A percentile compares a stretch with the other conserved stretches of the same genome.
These are phyloP conservation scores for Stegostoma tigrinum DNA, from an alignment of 2,113 vertebrate species.

Conservation along the genomic window DNA sequence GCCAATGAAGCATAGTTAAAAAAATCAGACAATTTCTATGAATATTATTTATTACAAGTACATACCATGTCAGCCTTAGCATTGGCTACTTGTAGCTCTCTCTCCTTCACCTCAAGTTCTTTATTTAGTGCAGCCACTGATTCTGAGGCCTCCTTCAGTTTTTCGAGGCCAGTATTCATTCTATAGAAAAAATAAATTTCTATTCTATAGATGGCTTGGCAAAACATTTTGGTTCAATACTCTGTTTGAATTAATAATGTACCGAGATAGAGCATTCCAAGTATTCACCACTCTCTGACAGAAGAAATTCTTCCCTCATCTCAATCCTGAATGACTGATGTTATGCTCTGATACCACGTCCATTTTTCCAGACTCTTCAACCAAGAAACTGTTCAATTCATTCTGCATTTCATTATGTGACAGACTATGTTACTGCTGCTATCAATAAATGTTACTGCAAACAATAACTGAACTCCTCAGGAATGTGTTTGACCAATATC, in stretches of 20 bases:
- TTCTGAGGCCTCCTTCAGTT: slow-evolving; percentile 86
- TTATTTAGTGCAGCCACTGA: slow-evolving; percentile 80
- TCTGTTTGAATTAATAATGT: neutral
- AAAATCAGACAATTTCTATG: neutral
- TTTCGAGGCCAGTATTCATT: slow-evolving; percentile 87
- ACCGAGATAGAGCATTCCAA: neutral
- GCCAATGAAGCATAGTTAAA: neutral
- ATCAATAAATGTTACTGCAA: too few relatives aligned
- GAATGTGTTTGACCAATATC: too few relatives aligned
- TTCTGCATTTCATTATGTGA: too few relatives aligned
- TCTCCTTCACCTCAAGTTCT: slow-evolving; percentile 85
- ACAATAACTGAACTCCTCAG: too few relatives aligned
- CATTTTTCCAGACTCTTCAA: too few relatives aligned
- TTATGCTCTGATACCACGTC: too few relatives aligned
- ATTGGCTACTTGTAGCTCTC: slow-evolving; percentile 82
- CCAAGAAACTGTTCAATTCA: too few relatives aligned
- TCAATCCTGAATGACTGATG: too few relatives aligned
- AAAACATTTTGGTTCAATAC: neutral
- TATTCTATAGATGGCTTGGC: neutral
- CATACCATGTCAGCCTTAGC: slow-evolving; percentile 84
- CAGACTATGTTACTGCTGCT: too few relatives aligned
- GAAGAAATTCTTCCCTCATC: too few relatives aligned
- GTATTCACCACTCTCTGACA: too few relatives aligned
- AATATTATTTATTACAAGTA: slow-evolving; percentile 12
- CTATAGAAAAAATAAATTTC: slow-evolving; percentile 46